Conservation (phyloP, 2,113 vertebrate genomes). For the Regulus satrapa region DNA sequence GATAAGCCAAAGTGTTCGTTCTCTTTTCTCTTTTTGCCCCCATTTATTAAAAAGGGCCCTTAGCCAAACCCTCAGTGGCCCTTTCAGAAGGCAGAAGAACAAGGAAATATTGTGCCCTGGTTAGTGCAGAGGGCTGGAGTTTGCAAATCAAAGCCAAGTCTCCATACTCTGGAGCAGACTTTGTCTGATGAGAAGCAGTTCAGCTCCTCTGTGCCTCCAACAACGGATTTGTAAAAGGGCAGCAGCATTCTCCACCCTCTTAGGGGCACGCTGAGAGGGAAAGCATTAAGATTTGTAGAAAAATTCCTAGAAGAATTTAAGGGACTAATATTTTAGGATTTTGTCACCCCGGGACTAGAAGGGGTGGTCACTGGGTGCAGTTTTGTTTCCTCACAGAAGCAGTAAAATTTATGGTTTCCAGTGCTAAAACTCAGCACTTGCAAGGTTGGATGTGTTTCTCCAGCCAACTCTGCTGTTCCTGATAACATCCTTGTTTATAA, state of each 20-base stretch:
- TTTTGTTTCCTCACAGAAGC: background rate
- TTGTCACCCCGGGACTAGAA: background rate
- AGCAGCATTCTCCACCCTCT: background rate
- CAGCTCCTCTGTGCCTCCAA: background rate
- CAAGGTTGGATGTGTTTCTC: background rate
- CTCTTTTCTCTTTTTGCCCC: background rate
- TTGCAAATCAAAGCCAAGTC: background rate
- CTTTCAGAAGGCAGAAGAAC: slow-evolving; percentile 21
- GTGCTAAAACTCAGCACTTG: background rate
- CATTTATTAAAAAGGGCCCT: slow-evolving; percentile 27
- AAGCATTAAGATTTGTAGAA: background rate
- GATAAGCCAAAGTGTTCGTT: slow-evolving; percentile 24
- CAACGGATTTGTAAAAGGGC: background rate
- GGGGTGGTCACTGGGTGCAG: background rate
- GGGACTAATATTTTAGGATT: background rate
- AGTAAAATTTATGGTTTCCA: background rate
- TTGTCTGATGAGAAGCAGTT: background rate
- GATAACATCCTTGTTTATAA: background rate
- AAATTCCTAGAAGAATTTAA: background rate
- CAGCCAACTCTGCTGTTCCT: background rate
- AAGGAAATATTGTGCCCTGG: slow-evolving; percentile 21
- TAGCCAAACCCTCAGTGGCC: slow-evolving; percentile 19
- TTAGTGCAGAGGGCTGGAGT: background rate
- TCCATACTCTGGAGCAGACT: background rate
- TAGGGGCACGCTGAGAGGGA: background rate